Evolutionary conservation across 2,113 vertebrate genomes (phyloP).

Genomic region (Cyanistes caeruleus): DNA sequence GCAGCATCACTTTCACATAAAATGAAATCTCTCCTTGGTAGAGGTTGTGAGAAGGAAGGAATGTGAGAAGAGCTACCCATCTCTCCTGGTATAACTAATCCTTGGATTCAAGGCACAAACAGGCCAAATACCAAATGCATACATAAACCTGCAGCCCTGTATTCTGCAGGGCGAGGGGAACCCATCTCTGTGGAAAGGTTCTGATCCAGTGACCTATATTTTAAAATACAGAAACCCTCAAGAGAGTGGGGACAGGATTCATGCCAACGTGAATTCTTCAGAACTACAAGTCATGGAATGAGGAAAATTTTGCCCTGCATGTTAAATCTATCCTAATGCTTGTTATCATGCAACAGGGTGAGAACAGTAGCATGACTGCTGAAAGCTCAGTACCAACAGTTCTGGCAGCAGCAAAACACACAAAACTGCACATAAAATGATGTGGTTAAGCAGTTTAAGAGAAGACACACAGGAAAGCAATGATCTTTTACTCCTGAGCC

Average conservation of each 20-base stretch:
- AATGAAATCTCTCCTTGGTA: not conserved
- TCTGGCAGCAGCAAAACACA: not conserved
- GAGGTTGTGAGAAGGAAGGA: not conserved
- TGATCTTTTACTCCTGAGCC: not conserved
- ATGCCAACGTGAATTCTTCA: not conserved
- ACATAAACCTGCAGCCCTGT: not conserved
- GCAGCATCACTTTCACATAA: not conserved
- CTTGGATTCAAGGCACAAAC: not conserved
- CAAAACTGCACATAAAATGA: not conserved
- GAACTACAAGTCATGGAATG: not conserved
- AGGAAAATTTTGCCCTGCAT: not conserved
- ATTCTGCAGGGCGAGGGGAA: fast-evolving
- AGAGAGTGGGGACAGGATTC: not conserved
- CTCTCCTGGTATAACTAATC: not conserved
- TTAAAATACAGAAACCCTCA: not conserved
- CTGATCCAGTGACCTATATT: not conserved
- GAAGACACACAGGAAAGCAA: not conserved
- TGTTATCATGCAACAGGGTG: not conserved
- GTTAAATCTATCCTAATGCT: not conserved
- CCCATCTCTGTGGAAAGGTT: not conserved
- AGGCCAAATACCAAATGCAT: not conserved
- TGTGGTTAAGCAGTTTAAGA: not conserved
- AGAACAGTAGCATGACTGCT: not conserved
- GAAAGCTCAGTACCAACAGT: not conserved
- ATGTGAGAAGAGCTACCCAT: not conserved